These are phyloP conservation scores for Malurus leucopterus DNA, from an alignment of 2,797 vertebrate species.

Conservation along the genomic window DNA sequence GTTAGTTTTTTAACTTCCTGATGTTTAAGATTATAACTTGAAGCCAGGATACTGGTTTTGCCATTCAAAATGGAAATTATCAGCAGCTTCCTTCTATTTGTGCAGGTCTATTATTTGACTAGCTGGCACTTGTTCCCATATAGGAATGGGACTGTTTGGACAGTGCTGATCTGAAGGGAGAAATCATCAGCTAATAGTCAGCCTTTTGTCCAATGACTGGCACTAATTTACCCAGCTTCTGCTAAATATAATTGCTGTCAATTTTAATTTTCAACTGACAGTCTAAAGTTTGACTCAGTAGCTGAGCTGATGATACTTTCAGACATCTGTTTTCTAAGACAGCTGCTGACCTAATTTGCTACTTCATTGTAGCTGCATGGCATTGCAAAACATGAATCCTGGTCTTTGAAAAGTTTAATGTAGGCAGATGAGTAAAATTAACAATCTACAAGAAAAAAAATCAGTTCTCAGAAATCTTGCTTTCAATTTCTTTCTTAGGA, in stretches of 20 bases:
- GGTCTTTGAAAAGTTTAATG: not conserved
- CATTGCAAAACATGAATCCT: not conserved
- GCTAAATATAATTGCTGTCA: not conserved
- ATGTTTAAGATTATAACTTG: not conserved
- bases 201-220: not conserved
- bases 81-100: not conserved
- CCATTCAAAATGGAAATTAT: not conserved
- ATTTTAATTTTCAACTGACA: not conserved
- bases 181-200: not conserved
- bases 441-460: not conserved
- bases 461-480: not conserved
- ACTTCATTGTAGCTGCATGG: not conserved
- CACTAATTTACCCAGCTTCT: not conserved
- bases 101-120: not conserved
- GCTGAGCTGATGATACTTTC: not conserved
- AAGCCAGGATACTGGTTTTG: not conserved
- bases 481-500: not conserved
- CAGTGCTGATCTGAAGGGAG: not conserved
- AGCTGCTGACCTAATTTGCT: not conserved
- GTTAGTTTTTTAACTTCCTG: not conserved
- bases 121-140: not conserved
- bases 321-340: not conserved
- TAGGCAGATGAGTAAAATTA: not conserved
- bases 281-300: not conserved
- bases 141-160: not conserved